Evolutionary conservation across 2,113 vertebrate species (phyloP).

Genomic region (Pterocles gutturalis): DNA sequence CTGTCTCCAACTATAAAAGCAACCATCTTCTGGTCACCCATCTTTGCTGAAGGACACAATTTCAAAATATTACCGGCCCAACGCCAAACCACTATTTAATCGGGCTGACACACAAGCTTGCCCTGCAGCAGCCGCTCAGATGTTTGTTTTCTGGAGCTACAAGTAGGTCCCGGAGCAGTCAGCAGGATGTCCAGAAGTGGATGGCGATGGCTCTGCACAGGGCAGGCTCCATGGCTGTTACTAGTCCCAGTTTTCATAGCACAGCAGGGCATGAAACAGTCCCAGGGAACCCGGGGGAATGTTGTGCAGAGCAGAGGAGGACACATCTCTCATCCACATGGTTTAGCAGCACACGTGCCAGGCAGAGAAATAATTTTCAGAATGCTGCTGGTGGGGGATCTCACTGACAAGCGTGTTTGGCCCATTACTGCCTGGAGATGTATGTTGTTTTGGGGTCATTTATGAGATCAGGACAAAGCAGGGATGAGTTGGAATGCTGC

Average conservation of each 20-base stretch:
- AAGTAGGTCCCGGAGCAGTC: neutral
- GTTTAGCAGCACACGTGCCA: accelerated
- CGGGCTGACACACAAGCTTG: neutral
- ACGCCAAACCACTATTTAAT: neutral
- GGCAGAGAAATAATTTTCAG: neutral
- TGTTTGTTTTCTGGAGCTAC: neutral
- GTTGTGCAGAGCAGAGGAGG: neutral
- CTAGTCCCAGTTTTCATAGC: neutral
- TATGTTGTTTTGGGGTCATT: neutral
- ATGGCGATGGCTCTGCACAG: neutral
- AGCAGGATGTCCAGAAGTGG: neutral
- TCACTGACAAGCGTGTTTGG: accelerated
- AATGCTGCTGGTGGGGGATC: neutral
- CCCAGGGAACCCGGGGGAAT: too few species aligned
- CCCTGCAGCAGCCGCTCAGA: neutral
- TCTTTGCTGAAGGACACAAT: neutral
- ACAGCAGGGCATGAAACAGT: accelerated
- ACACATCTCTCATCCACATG: neutral
- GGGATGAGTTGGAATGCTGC: neutral
- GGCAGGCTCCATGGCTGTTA: neutral
- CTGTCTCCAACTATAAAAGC: neutral
- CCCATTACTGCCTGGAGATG: accelerated
- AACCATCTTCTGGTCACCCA: neutral
- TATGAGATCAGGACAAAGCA: neutral
- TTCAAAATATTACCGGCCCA: neutral